Evolutionary conservation across 2,888 invertebrate genomes (phyloP), one percentile per base, ranked within the genome.

Genomic region (Lapara coniferarum): DNA sequence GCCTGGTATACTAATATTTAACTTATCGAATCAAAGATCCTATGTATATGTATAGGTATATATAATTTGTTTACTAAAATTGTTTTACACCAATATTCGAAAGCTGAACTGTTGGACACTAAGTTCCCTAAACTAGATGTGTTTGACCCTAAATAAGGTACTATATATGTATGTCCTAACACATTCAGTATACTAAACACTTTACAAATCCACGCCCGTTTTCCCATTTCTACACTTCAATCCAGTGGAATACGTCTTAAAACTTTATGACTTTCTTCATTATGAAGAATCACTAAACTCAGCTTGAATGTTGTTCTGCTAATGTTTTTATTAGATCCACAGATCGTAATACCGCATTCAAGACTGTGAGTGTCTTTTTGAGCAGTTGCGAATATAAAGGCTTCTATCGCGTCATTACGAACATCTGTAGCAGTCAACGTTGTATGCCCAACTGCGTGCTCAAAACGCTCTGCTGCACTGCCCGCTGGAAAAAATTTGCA

Each of bases 41-140:
- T 70, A 58, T 69, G 58, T 68, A 67, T 63, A 67, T 63, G 66
- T 52, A 67, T 63, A 67, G 57, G 66, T 52, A 53, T 70, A 63
- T 69, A 49, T 71, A 68, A 70, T 59, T 76, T 77, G 73, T 77
- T 76, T 77, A 72, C 77, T 88, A 88, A 88, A 86, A 85, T 86
- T 84, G 87, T 89, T 87, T 86, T 90, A 89, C 84, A 87, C 93
- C 93, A 93, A 93, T 93, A 93, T 93, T 93, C 82, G 93, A 93
- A 93, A 93, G 93, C 93, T 93, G 93, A 89, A 92, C 92, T 84
- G 89, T 85, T 86, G 85, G 80, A 79, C 82, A 81, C 90, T 91
- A 92, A 85, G 74, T 77, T 85, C 82, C 81, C 88, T 91, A 90
- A 84, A 73, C 89, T 91, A 91, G 83, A 85, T 86, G 88, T 89